These are phyloP conservation scores for Leptopterna dolabrata DNA, from an alignment of 2,888 invertebrate species.

Conservation along the genomic window DNA sequence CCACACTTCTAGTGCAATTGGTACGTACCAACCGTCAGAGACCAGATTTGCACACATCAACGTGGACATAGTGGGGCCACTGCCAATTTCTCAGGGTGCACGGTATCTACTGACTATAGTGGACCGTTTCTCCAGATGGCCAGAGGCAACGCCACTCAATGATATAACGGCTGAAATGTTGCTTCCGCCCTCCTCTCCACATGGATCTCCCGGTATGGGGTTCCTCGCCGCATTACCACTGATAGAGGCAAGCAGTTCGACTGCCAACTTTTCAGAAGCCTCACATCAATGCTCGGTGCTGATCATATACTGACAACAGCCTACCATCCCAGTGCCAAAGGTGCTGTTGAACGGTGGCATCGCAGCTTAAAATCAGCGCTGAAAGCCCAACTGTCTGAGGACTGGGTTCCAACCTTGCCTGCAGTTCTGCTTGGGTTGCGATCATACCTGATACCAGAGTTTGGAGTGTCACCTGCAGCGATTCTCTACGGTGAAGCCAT, in stretches of 20 bases:
- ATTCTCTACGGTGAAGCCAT: constrained; percentile 64
- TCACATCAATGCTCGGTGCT: not conserved
- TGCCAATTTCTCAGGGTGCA: constrained; percentile 48
- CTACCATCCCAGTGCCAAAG: not conserved
- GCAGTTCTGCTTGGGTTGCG: constrained; percentile 65
- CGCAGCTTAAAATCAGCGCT: constrained; percentile 66
- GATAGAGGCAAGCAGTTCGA: not conserved
- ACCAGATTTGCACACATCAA: not conserved
- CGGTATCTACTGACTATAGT: constrained; percentile 65
- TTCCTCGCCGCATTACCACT: not conserved
- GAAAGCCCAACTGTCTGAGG: constrained; percentile 47
- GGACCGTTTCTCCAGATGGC: constrained; percentile 66
- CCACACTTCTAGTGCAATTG: not conserved
- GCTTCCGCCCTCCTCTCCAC: constrained; percentile 58
- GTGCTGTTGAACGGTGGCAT: constrained; percentile 65
- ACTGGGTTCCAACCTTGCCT: constrained; percentile 65
- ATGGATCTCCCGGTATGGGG: not conserved
- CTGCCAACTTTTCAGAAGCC: not conserved
- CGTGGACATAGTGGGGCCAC: constrained; percentile 15
- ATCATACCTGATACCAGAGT: constrained; percentile 64
- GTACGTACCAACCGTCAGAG: not conserved
- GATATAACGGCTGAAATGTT: constrained; percentile 66
- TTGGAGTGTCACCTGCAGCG: constrained; percentile 64
- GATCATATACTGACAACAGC: not conserved
- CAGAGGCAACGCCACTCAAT: constrained; percentile 65